Conservation (phyloP, 2,113 vertebrate species). For the Trematomus loennbergii region DNA sequence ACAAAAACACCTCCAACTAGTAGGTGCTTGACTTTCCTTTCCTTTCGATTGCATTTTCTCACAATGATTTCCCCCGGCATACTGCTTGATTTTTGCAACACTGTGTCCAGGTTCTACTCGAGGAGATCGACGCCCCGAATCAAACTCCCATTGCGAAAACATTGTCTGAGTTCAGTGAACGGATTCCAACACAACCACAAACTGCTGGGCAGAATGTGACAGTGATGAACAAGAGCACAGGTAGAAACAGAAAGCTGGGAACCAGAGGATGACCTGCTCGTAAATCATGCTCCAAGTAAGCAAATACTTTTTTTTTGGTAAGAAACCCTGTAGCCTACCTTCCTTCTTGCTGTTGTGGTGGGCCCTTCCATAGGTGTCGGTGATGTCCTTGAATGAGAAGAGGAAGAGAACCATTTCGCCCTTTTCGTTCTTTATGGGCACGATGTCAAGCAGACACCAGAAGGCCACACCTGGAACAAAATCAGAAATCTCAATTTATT, state of each 20-base stretch:
- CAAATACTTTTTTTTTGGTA: slow-evolving; percentile 14
- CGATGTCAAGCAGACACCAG: slow-evolving; percentile 95
- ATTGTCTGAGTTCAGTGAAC: slow-evolving; percentile 45
- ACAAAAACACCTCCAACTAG: slow-evolving; percentile 1
- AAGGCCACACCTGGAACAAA: slow-evolving; percentile 86
- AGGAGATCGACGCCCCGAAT: slow-evolving; percentile 41
- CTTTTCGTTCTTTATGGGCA: slow-evolving; percentile 98
- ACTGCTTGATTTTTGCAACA: slow-evolving; percentile 24
- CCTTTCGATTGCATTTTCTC: neutral
- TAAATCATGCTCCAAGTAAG: slow-evolving; percentile 59
- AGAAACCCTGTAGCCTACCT: slow-evolving; percentile 76
- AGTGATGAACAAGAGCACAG: slow-evolving; percentile 66
- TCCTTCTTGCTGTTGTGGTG: slow-evolving; percentile 81
- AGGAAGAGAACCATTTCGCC: slow-evolving; percentile 97
- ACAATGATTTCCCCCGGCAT: slow-evolving; percentile 11
- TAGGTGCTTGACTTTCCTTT: slow-evolving; percentile 16
- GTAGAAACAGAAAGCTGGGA: slow-evolving; percentile 51
- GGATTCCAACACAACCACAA: slow-evolving; percentile 36
- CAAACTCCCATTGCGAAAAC: slow-evolving; percentile 48
- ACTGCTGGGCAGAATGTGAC: slow-evolving; percentile 56
- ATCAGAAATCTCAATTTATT: slow-evolving; percentile 15
- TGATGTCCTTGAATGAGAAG: slow-evolving; percentile 98
- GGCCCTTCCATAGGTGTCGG: slow-evolving; percentile 85
- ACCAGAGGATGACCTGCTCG: slow-evolving; percentile 15
- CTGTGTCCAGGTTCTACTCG: slow-evolving; percentile 56